Evolutionary conservation across 2,113 vertebrate species (phyloP), one percentile per base, ranked within the genome.

Genomic region (Geococcyx californianus): DNA sequence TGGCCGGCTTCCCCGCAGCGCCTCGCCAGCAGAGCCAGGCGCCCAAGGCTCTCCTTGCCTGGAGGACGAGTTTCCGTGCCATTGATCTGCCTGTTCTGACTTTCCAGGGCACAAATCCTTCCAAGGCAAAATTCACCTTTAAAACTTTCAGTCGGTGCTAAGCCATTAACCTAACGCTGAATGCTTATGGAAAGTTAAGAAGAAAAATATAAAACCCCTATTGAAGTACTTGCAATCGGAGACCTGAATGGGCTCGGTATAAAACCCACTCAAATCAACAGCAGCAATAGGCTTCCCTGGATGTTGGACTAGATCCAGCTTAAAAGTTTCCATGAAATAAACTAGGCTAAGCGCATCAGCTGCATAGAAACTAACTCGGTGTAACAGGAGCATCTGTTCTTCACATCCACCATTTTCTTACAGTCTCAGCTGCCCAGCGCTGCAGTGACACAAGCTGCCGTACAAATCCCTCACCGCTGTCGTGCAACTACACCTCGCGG

Each of bases 321-420:
- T 90, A 80, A 90, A 93, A 96, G 93, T 96, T 95, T 95, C 95
- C 93, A 87, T 77, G 75, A 90, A 96, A 91, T 86, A 93, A 92
- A 93, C 94, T 88, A 77, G 95, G 88, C 94, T 95, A 94, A 93
- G 83, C 54, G 10, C 94, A 96, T 95, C 94, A 89, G 94, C 88
- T 88, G 96, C 90, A 84, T 42, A 81, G 92, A 74, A 95, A 96
- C 93, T 93, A 94, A 80, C 95, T 88, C 34, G 19, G 72, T 83
- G 93, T 73, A 94, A 95, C 93, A 90, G 93, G 59, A 90, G 95
- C 94, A 94, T 93, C 95, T 93, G 94, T 95, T 94, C 95, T 93
- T 81, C 76, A 1, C 79, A 40, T 54, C 93, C 95, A 92, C 90
- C 76, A 75, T 93, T 95, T 96, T 88, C 94, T 78, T 1, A 34